phyloP scores from a whole-genome alignment of 2,888 invertebrate genomes.

The Noctua comes region DNA sequence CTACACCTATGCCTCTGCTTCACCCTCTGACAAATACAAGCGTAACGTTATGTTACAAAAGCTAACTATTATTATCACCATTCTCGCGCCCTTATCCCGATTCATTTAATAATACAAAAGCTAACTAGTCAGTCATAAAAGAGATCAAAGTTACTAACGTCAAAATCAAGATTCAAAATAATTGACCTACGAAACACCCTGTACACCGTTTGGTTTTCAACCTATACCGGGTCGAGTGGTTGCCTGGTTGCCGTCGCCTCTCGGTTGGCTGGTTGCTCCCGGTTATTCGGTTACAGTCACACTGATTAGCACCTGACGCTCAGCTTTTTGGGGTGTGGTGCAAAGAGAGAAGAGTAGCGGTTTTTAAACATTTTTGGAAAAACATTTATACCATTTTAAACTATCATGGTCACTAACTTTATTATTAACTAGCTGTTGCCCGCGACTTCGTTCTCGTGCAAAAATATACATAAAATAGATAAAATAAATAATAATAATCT shows the following conservation, averaged over 20 bases:
- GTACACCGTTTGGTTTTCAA: conserved; percentile 1
- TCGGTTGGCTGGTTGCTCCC: conserved; percentile 50
- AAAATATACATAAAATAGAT: no score
- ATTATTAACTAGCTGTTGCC: no score
- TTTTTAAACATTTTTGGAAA: rapidly evolving
- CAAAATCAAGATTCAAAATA: conserved; percentile 22
- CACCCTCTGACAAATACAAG: neutral
- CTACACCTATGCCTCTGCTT: neutral
- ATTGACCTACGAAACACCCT: conserved; percentile 4
- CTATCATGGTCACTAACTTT: no score
- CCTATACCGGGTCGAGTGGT: conserved; percentile 23
- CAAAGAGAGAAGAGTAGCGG: neutral
- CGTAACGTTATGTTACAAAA: neutral
- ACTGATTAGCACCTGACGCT: conserved; percentile 65
- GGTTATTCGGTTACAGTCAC: conserved; percentile 60
- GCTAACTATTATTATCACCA: neutral
- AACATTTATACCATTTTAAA: no score
- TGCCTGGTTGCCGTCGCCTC: conserved; percentile 22
- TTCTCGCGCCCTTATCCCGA: no score
- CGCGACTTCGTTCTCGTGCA: no score
- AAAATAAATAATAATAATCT: no score
- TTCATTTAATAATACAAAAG: neutral
- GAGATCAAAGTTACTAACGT: neutral
- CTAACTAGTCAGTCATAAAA: neutral
- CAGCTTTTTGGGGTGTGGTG: conserved; percentile 29